Conservation (phyloP, 1,140 invertebrate genomes). For the Cherax destructor region DNA sequence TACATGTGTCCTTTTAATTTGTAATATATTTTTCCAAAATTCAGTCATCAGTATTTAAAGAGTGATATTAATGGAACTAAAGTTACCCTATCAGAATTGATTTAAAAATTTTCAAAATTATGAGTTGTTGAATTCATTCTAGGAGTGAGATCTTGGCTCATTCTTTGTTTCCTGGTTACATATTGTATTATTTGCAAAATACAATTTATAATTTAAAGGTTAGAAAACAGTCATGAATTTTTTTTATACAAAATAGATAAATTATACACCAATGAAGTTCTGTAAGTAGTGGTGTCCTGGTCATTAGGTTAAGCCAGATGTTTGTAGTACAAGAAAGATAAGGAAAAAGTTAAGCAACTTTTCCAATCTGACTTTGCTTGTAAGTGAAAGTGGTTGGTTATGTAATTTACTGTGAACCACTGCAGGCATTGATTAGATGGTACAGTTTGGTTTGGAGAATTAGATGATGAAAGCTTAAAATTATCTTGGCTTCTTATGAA, state of each 20-base stretch:
- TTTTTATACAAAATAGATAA: not conserved
- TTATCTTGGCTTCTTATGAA: conserved; percentile 3
- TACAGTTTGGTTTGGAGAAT: not conserved
- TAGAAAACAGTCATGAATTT: not conserved
- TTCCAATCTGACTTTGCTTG: not conserved
- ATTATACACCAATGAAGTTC: conserved; percentile 26
- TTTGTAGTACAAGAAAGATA: conserved; percentile 37
- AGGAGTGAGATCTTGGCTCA: not conserved
- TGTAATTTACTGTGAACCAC: not conserved
- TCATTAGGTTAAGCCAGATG: conserved; percentile 33
- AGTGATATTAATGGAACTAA: not conserved
- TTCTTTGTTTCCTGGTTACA: conserved; percentile 4
- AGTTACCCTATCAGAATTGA: not conserved
- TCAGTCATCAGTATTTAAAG: not conserved
- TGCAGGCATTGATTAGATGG: not conserved
- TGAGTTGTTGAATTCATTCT: not conserved
- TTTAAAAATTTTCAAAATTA: not conserved
- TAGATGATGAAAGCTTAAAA: not conserved
- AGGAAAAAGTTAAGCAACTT: not conserved
- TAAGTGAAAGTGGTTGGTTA: not conserved
- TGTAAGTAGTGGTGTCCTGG: conserved; percentile 38
- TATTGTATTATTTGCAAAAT: not conserved
- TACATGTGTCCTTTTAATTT: not conserved
- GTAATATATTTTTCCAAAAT: not conserved
- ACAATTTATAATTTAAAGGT: not conserved